Evolutionary conservation across 2,797 vertebrate genomes (phyloP).

Genomic region (Petrocephalus schoutedeni): DNA sequence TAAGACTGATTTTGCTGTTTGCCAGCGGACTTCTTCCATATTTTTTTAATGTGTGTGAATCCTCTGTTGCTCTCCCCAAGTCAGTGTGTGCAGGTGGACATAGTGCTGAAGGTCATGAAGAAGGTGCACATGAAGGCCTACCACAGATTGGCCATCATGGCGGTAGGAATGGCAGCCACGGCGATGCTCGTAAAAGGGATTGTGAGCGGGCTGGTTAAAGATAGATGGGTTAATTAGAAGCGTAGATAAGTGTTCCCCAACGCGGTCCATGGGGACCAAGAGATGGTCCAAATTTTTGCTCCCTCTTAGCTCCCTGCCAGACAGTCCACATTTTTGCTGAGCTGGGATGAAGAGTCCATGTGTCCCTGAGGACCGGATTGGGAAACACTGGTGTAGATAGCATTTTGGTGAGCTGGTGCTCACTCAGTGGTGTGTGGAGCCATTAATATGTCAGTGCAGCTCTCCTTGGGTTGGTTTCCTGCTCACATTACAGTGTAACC

Average conservation of each 20-base stretch:
- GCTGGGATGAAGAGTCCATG: not conserved
- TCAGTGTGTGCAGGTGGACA: conserved; percentile 50
- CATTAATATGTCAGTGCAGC: not conserved
- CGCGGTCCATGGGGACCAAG: not conserved
- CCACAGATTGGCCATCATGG: conserved; percentile 68
- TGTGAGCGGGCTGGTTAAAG: not conserved
- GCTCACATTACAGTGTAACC: not conserved
- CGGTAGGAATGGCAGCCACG: conserved; percentile 52
- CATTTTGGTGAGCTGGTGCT: not conserved
- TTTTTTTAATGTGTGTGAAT: not conserved
- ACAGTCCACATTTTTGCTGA: not conserved
- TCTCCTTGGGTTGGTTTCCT: not conserved
- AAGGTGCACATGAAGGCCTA: conserved; percentile 69
- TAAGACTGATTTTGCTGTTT: not conserved
- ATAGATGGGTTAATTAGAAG: not conserved
- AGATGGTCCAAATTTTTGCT: no score
- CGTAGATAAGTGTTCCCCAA: not conserved
- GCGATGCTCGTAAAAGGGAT: not conserved
- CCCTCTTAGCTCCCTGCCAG: not conserved
- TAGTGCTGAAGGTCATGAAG: conserved; percentile 66
- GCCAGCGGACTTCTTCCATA: not conserved
- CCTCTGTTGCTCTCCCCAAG: conserved; percentile 38
- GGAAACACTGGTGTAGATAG: not conserved
- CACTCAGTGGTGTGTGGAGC: not conserved
- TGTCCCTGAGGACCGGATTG: not conserved